phyloP scores from a whole-genome alignment of 2,113 vertebrate genomes.

The Festucalex cinctus region DNA sequence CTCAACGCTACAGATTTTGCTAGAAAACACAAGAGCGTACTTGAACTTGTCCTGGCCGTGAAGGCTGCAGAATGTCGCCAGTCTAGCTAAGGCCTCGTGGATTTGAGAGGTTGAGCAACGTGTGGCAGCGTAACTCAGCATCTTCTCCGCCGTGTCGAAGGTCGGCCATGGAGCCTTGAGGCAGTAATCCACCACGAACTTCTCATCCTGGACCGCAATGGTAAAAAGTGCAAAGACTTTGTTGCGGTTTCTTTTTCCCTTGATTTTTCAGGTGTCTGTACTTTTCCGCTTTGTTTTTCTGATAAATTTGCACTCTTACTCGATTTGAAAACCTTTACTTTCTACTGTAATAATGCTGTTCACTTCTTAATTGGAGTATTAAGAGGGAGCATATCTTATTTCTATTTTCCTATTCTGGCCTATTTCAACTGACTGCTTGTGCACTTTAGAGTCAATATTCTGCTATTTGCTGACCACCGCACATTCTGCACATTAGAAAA shows the following conservation, averaged over 20 bases:
- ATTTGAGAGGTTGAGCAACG: constrained; percentile 74
- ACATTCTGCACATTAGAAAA: no score
- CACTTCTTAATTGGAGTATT: background rate
- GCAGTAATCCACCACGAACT: constrained; percentile 91
- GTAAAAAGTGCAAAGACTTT: background rate
- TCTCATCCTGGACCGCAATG: constrained; percentile 76
- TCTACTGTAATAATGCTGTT: background rate
- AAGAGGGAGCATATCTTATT: background rate
- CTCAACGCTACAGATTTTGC: background rate
- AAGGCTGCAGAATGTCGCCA: constrained; percentile 89
- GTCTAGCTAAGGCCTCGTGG: constrained; percentile 81
- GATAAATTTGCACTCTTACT: background rate
- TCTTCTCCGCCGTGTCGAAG: constrained; percentile 86
- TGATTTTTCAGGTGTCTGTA: background rate
- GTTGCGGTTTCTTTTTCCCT: no score
- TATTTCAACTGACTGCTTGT: no score
- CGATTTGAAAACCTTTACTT: background rate
- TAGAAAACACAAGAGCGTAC: constrained; percentile 58
- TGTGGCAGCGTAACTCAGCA: constrained; percentile 81
- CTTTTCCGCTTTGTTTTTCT: background rate
- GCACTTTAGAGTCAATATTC: no score
- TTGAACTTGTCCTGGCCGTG: constrained; percentile 85
- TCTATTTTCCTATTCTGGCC: no score
- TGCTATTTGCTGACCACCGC: no score
- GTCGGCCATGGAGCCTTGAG: constrained; percentile 87